A percentile compares a stretch with the other conserved stretches of the same genome.
phyloP scores from a whole-genome alignment of 2,113 vertebrate genomes.

The Dolichallabes microphthalmus region DNA sequence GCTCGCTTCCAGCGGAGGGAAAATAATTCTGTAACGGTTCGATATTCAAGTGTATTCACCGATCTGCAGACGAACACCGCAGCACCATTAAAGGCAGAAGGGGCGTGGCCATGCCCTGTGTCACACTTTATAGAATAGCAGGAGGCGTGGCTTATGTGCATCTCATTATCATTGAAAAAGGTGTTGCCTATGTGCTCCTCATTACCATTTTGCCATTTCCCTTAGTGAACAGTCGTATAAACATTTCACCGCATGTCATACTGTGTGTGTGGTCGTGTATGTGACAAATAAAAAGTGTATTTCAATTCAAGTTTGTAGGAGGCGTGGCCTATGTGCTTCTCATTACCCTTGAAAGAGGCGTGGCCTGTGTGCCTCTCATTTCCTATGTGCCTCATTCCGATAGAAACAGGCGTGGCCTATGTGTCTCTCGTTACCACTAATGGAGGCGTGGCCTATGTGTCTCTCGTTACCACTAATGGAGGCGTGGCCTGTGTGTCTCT shows the following conservation, averaged over 20 bases:
- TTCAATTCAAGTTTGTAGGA: neutral
- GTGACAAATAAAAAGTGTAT: too few relatives aligned
- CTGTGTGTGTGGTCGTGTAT: too few relatives aligned
- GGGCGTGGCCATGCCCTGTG: neutral
- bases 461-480: neutral
- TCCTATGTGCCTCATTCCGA: neutral
- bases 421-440: too few relatives aligned
- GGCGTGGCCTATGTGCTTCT: neutral
- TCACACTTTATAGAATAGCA: neutral
- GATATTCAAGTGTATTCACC: neutral
- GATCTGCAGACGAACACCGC: neutral
- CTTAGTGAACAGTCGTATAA: too few relatives aligned
- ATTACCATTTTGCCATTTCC: too few relatives aligned
- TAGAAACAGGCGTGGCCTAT: neutral
- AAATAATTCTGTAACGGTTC: constrained; percentile 65
- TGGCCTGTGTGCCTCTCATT: neutral
- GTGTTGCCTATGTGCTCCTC: neutral
- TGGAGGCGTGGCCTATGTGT: neutral
- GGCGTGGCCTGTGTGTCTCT: neutral
- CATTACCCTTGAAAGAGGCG: neutral
- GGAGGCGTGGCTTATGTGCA: neutral
- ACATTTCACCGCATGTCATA: too few relatives aligned
- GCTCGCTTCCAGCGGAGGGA: constrained; percentile 70
- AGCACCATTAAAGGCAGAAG: neutral
- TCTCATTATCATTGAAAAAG: neutral